These are phyloP conservation scores for Pontoporia blainvillei DNA, from an alignment of 2,113 vertebrate species.

Conservation along the genomic window DNA sequence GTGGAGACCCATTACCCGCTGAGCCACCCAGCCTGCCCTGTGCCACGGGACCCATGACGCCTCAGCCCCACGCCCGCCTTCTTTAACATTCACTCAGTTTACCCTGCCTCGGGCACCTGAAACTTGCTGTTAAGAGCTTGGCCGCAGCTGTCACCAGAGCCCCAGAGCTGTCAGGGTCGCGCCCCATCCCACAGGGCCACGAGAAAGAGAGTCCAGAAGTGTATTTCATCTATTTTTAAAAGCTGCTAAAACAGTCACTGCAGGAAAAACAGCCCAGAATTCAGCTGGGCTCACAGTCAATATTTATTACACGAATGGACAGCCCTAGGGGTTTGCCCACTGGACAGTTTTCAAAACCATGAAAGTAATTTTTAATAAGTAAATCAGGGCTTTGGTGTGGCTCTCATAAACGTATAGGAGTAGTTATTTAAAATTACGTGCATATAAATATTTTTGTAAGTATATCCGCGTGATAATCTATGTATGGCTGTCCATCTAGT, in stretches of 20 bases:
- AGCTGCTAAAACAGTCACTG: not conserved
- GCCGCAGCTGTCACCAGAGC: not conserved
- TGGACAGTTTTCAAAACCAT: not conserved
- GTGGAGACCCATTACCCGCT: too few relatives aligned
- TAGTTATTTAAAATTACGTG: not conserved
- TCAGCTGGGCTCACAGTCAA: not conserved
- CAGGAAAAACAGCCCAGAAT: not conserved
- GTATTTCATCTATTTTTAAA: not conserved
- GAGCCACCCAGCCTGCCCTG: not conserved
- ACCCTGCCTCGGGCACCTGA: not conserved
- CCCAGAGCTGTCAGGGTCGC: not conserved
- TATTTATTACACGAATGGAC: not conserved
- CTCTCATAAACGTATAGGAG: not conserved
- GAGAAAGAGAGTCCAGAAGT: not conserved
- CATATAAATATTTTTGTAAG: not conserved
- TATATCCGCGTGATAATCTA: not conserved
- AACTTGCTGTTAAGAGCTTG: not conserved
- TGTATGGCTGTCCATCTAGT: not conserved
- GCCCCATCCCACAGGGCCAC: not conserved
- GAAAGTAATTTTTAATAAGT: not conserved
- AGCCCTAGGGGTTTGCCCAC: not conserved
- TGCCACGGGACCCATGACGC: not conserved
- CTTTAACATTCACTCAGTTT: not conserved
- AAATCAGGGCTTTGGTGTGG: not conserved
- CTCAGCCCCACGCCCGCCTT: not conserved